Conservation (phyloP, 2,797 vertebrate genomes). For the Mus spretus region DNA sequence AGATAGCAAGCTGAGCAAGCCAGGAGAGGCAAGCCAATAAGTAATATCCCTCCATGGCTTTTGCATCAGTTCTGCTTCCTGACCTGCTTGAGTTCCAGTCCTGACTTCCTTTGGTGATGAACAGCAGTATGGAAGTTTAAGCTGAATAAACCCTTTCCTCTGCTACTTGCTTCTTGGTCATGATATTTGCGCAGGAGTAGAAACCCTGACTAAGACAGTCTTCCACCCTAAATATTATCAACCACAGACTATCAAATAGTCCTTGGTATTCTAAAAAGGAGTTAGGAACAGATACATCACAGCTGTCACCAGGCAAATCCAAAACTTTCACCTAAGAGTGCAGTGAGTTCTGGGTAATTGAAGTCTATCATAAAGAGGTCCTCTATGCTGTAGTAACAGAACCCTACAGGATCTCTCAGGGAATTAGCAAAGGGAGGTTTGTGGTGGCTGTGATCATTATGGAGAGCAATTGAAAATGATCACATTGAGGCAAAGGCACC, state of each 20-base stretch:
- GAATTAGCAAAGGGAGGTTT: background rate
- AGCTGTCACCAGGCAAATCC: background rate
- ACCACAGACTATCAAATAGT: background rate
- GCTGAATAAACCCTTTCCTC: too few species aligned
- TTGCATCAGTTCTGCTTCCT: too few species aligned
- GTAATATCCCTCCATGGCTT: too few species aligned
- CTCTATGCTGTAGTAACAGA: background rate
- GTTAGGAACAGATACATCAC: background rate
- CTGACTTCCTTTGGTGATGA: too few species aligned
- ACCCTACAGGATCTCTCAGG: background rate
- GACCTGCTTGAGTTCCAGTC: too few species aligned
- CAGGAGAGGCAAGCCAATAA: too few species aligned
- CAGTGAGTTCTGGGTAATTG: background rate
- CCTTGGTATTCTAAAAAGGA: background rate
- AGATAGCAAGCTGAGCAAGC: too few species aligned
- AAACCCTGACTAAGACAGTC: too few species aligned
- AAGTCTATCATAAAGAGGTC: conserved; percentile 9
- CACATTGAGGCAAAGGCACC: background rate
- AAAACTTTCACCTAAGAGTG: background rate
- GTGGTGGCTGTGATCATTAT: background rate
- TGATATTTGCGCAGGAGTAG: too few species aligned
- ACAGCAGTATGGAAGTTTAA: too few species aligned
- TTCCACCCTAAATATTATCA: background rate
- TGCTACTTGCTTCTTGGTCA: too few species aligned
- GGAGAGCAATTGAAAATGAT: background rate